Conservation (phyloP, 2,888 invertebrate species). For the Chirona hameri region DNA sequence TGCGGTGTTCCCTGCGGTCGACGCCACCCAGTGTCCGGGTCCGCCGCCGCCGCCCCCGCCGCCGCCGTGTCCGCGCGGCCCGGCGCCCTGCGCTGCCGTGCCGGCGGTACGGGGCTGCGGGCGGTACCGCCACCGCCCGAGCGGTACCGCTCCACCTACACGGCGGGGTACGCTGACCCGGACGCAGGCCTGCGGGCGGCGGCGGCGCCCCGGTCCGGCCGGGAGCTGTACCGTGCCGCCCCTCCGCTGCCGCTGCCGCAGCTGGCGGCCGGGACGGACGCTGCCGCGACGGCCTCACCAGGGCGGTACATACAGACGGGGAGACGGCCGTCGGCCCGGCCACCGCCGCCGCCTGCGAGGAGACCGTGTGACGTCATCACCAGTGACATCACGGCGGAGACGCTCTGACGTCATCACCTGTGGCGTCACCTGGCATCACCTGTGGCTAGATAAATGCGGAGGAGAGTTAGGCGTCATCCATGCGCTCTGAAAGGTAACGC, state of each 20-base stretch:
- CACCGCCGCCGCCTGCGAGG: not conserved
- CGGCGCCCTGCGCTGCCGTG: not conserved
- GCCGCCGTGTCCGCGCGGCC: not conserved
- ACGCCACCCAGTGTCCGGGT: not conserved
- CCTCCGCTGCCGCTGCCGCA: not conserved
- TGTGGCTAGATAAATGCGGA: no score
- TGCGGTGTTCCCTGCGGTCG: not conserved
- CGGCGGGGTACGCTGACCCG: slow-evolving; percentile 4
- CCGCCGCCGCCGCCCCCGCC: not conserved
- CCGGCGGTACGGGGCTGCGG: not conserved
- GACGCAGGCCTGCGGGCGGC: not conserved
- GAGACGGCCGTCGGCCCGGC: not conserved
- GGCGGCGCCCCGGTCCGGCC: slow-evolving; percentile 6
- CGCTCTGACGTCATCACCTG: no score
- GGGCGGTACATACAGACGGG: not conserved
- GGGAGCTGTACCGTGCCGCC: not conserved
- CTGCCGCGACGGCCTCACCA: not conserved
- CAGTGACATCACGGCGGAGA: not conserved
- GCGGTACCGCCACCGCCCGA: not conserved
- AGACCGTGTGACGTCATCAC: not conserved
- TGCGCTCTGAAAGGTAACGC: no score
- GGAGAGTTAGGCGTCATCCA: no score
- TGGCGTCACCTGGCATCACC: no score
- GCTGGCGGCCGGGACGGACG: not conserved
- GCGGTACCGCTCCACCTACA: slow-evolving; percentile 9